Conservation (phyloP, 2,797 vertebrate genomes). For the Mormyrops attenuatus region DNA sequence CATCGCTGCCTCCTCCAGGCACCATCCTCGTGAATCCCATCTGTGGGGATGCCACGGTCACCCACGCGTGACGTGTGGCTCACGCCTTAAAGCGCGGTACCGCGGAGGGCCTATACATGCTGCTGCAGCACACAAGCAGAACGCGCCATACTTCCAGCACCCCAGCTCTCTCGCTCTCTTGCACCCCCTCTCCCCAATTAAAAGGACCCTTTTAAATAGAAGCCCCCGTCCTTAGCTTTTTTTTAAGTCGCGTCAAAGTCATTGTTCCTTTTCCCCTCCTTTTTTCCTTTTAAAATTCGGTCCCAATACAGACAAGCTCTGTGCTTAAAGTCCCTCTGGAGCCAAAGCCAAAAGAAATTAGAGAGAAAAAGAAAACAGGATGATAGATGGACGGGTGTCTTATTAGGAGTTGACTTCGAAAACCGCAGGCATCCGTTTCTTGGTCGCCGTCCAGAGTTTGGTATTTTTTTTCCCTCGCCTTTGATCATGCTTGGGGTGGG, state of each 20-base stretch:
- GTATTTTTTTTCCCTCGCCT: background rate
- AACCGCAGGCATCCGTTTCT: background rate
- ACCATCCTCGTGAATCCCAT: background rate
- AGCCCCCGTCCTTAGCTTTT: background rate
- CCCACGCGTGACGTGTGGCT: background rate
- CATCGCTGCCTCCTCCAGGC: background rate
- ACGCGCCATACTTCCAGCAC: background rate
- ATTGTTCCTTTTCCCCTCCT: background rate
- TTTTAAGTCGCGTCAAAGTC: background rate
- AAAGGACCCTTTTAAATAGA: background rate
- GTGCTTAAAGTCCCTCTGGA: background rate
- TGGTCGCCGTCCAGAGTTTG: background rate
- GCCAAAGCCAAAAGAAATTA: background rate
- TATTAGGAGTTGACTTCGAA: slow-evolving; percentile 10
- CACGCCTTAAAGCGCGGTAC: background rate
- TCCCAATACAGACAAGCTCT: background rate
- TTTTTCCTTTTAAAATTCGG: background rate
- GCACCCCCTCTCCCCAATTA: background rate
- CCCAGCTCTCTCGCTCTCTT: background rate
- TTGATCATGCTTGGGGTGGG: background rate
- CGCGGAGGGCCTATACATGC: background rate
- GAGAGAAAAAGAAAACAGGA: background rate
- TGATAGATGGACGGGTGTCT: slow-evolving; percentile 17
- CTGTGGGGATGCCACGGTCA: background rate
- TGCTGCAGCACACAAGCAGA: background rate